Base-by-base conservation (phyloP, 2,888 invertebrate species). In the Leptinotarsa tumamoca region DNA sequence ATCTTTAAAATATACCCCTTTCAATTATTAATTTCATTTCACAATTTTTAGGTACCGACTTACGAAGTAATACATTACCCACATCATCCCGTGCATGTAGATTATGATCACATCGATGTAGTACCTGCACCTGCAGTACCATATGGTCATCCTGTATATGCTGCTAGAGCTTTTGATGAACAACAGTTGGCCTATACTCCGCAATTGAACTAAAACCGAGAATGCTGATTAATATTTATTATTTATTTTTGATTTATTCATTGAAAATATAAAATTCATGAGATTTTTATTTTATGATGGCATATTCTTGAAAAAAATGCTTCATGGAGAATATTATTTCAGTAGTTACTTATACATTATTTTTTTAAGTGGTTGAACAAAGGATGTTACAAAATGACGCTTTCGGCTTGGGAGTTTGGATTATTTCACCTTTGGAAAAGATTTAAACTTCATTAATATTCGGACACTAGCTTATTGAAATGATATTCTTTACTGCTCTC, bases 41-140 rank as follows among this genome's bases (percentile, higher is more conserved):
- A 17, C 49, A 77, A 74, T 78, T 83, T 81, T n/a, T 72, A 89
- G 90, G 89, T 94, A 83, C 93, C 95, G 80, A 95, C 95, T 89
- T 96, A 96, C 85, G 96, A 96, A 90, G 95, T 96, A 68, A 93
- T 95, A 81, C 95, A 96, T 88, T 95, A 95, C 86, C 94, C 94
- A 49, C 93, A 93, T 83, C 92, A 92, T 81, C 76, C 89, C 69
- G 92, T 92, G 82, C 94, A 94, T 74, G 79, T 81, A 15, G 82
- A 82, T 56, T 76, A 76, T 56, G 74, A 68, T 52, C 78, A 78
- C 21, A 27, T 77, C 3, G 77, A 75, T 52, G 73, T 77, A 52
- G 58, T 78, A 33, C 76, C 76, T 49, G 68, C 77, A 33, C 72
- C 73, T 23, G 71, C 76, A 23, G 71, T 76, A 73, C 70, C 68